Percentiles rank a stretch among this genome's conserved stretches.
phyloP scores from a whole-genome alignment of 2,888 invertebrate genomes.

The Phortica magna region DNA sequence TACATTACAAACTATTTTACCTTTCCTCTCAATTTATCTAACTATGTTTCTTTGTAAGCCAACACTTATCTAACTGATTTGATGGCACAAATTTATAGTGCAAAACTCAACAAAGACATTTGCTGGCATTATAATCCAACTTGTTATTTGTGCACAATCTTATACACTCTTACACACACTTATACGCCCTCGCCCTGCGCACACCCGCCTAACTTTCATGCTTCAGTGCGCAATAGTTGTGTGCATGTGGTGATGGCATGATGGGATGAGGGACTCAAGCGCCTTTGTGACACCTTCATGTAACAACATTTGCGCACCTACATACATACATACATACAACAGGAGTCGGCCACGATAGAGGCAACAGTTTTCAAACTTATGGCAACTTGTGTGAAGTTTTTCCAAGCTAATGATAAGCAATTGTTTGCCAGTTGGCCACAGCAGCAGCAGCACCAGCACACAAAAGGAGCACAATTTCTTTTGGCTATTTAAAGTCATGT shows the following conservation, averaged over 20 bases:
- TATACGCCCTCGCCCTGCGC: too few relatives aligned
- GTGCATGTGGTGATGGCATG: too few relatives aligned
- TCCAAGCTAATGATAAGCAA: constrained; percentile 28
- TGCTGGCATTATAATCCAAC: background rate
- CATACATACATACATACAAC: background rate
- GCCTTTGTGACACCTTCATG: background rate
- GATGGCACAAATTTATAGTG: background rate
- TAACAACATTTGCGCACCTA: background rate
- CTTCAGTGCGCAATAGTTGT: background rate
- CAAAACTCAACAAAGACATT: background rate
- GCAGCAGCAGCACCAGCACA: background rate
- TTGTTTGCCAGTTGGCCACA: constrained; percentile 17
- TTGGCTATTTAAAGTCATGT: background rate
- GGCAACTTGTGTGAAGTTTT: background rate
- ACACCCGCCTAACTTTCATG: background rate
- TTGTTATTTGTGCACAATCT: background rate
- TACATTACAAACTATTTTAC: background rate
- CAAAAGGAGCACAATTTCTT: background rate
- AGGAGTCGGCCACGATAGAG: background rate
- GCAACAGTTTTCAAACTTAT: background rate
- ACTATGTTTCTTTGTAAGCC: background rate
- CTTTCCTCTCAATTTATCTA: background rate
- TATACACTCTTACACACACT: background rate
- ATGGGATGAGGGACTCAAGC: too few relatives aligned
- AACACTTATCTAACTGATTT: background rate